Evolutionary conservation across 2,797 vertebrate genomes (phyloP), one percentile per base, ranked within the genome.

Genomic region (Mycteria americana): DNA sequence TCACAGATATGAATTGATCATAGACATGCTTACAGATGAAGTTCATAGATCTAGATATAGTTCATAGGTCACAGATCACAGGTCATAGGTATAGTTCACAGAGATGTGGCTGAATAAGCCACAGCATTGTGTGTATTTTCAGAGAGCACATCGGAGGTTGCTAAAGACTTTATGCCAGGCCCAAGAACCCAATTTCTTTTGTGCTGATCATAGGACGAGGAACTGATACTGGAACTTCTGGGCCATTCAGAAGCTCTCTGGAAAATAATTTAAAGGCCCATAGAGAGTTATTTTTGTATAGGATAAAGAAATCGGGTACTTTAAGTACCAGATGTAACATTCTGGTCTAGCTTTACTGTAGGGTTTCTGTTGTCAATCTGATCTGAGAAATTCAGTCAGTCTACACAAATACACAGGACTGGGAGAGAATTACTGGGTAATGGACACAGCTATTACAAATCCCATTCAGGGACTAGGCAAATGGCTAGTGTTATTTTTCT

Each of bases 401-500:
- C 59, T 65, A 81, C 73, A 81, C n/a, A 92, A 92, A 92, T 63
- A 86, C 14, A 62, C 6, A 51, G 37, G 69, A 94, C 18, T 93
- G 74, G 35, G 35, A 95, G 24, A 84, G 86, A 90, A 91, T 91
- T 92, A 90, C 77, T 79, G 54, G 33, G 37, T 92, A 75, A 96
- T 15, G 67, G 83, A 90, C 62, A 76, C 22, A 75, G 79, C 82
- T 90, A 88, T 62, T 53, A 75, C 41, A 92, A 93, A 92, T 81
- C 76, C 59, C 57, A 86, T 86, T 75, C 62, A 63, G 92, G 69
- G 76, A 92, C 78, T 54, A 68, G 41, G 65, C 39, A 86, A 97
- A 93, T 59, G 54, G 76, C 53, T 94, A 72, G 57, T 69, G 93
- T 75, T 84, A 83, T 85, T 93, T 89, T 91, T 77, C 75, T 63